Conservation (phyloP, 2,113 vertebrate species). For the Anarhynchus alexandrinus region DNA sequence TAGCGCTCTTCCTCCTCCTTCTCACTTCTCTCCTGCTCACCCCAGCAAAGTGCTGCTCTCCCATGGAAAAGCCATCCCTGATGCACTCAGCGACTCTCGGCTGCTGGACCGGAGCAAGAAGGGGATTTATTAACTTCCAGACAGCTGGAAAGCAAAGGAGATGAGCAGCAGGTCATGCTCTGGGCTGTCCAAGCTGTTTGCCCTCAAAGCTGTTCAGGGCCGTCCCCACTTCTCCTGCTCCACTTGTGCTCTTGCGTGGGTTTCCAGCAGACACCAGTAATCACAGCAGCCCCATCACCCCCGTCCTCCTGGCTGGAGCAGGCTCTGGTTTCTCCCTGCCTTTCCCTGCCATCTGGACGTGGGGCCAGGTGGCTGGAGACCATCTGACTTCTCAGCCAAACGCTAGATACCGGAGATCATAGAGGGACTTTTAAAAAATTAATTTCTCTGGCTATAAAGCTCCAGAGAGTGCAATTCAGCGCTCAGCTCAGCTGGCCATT, state of each 20-base stretch:
- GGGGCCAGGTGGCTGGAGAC: background rate
- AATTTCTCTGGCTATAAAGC: background rate
- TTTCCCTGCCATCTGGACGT: background rate
- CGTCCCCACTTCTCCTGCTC: background rate
- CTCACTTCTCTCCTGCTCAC: background rate
- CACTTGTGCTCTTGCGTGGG: fast-evolving
- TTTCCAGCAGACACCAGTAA: background rate
- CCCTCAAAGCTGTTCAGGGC: background rate
- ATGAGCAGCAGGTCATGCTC: background rate
- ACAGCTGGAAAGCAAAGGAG: background rate
- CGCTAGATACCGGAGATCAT: background rate
- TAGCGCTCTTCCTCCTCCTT: background rate
- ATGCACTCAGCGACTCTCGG: background rate
- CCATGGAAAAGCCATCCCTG: background rate
- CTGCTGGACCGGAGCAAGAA: background rate
- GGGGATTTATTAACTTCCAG: background rate
- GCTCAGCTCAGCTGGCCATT: background rate
- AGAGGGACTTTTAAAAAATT: constrained; percentile 13
- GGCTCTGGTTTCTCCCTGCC: background rate
- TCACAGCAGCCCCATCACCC: fast-evolving
- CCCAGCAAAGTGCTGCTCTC: background rate
- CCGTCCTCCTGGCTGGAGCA: fast-evolving
- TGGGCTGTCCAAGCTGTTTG: background rate
- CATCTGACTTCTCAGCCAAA: constrained; percentile 7
- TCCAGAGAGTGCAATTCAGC: background rate